Base-by-base conservation (phyloP, 2,888 invertebrate genomes). In the Dryococelus australis region DNA sequence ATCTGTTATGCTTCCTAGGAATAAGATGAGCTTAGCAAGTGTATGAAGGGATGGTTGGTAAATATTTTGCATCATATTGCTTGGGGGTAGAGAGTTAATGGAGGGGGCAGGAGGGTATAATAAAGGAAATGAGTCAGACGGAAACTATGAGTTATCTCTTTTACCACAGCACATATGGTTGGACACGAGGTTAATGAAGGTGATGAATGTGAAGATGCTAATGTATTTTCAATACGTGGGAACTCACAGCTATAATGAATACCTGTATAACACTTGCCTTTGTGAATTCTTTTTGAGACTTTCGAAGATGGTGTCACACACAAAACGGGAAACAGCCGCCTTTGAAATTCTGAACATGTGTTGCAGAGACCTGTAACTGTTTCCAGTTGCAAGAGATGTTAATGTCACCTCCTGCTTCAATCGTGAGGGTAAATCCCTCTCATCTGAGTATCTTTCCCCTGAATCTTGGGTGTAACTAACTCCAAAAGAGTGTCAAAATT, bases 311-410 rank as follows among this genome's bases (percentile, higher is more conserved):
- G 35, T 26, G 12, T 81, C 81, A 20, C 81, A 81, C 81, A 81
- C 81, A 26, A 81, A 81, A 27, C 27, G 1, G 27, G 81, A 81
- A 35, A 35, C 20, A 27, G 81, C 81, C 26, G 81, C 28, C 81
- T 81, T 81, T 81, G 65, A 81, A 35, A 81, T 26, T 13, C 80
- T 6, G 81, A 81, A 81, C 81, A 81, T 81, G 20, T 81, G 81
- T 81, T 81, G 81, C 27, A 81, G 81, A 81, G 81, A 81, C 20
- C 81, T 81, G 28, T 81, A 81, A 81, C 81, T 81, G 27, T 81
- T 81, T 81, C 81, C 81, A 27, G 81, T 81, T 81, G 27, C 81
- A 81, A 81, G 81, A 26, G 26, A 81, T 8, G 28, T 81, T 81
- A 81, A 81, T 10, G 81, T 81, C 26, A 81, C 81, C 13, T 81